Evolutionary conservation across 2,888 invertebrate species (phyloP).

Genomic region (Ophonus ardosiacus): DNA sequence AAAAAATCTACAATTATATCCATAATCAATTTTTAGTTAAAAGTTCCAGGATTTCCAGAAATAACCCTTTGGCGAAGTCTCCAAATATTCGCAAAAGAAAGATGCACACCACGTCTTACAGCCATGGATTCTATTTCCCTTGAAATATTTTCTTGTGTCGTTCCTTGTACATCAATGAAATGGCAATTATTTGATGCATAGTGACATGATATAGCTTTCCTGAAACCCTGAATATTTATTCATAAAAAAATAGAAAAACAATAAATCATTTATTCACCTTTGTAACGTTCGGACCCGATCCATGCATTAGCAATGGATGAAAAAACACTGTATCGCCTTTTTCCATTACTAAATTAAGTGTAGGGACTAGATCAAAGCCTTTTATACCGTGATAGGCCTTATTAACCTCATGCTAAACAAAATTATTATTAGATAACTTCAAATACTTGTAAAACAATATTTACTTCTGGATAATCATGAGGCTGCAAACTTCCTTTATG

Average conservation of each 20-base stretch:
- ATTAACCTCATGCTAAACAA: conserved; percentile 76
- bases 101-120: conserved; percentile 65
- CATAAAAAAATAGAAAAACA: conserved; percentile 53
- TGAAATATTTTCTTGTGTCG: conserved; percentile 81
- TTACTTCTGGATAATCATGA: conserved; percentile 68
- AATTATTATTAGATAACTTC: background rate
- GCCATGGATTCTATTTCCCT: conserved; percentile 78
- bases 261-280: conserved; percentile 73
- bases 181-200: conserved; percentile 85
- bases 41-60: background rate
- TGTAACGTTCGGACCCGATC: conserved; percentile 85
- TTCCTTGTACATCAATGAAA: conserved; percentile 83
- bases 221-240: conserved; percentile 77
- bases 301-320: conserved; percentile 87
- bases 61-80: background rate
- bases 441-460: background rate
- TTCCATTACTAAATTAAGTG: conserved; percentile 84
- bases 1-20: too few relatives aligned
- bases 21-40: background rate
- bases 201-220: conserved; percentile 91
- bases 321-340: conserved; percentile 91
- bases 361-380: conserved; percentile 72
- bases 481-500: conserved; percentile 76
- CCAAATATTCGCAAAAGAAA: background rate
- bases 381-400: conserved; percentile 82